Percentiles rank a stretch among this genome's conserved stretches.
Conservation (phyloP, 2,888 invertebrate genomes). For the Temnothorax ravouxi region DNA sequence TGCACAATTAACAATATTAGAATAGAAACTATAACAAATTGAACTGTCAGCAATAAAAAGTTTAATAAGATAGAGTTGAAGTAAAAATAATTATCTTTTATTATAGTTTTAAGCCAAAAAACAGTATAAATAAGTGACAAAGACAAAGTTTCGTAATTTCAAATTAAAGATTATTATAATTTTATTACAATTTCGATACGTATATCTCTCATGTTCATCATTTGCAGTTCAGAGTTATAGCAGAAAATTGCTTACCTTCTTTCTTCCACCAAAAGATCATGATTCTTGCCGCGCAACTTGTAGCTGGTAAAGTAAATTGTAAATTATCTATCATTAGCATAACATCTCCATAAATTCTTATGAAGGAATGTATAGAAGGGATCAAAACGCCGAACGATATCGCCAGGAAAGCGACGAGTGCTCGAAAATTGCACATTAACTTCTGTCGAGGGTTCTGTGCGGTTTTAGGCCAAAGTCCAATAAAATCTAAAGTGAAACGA, state of each 20-base stretch:
- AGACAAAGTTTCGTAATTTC: neutral
- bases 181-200: neutral
- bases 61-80: neutral
- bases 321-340: slow-evolving; percentile 48
- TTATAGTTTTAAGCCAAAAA: too few species aligned
- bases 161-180: neutral
- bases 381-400: neutral
- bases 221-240: neutral
- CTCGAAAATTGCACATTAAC: slow-evolving; percentile 19
- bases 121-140: too few species aligned
- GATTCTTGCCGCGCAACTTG: neutral
- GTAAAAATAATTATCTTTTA: neutral
- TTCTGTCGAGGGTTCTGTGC: neutral
- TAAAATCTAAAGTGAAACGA: slow-evolving; percentile 29
- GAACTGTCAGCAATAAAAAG: neutral
- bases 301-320: slow-evolving; percentile 53
- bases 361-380: slow-evolving; percentile 23
- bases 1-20: neutral
- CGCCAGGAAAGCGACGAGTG: neutral
- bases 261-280: slow-evolving; percentile 29
- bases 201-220: neutral
- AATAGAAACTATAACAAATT: neutral
- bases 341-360: slow-evolving; percentile 12
- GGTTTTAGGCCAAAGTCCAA: slow-evolving; percentile 57
- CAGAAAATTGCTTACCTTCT: slow-evolving; percentile 42